phyloP scores from a whole-genome alignment of 2,113 vertebrate genomes.

The Triplophysa siluroides region DNA sequence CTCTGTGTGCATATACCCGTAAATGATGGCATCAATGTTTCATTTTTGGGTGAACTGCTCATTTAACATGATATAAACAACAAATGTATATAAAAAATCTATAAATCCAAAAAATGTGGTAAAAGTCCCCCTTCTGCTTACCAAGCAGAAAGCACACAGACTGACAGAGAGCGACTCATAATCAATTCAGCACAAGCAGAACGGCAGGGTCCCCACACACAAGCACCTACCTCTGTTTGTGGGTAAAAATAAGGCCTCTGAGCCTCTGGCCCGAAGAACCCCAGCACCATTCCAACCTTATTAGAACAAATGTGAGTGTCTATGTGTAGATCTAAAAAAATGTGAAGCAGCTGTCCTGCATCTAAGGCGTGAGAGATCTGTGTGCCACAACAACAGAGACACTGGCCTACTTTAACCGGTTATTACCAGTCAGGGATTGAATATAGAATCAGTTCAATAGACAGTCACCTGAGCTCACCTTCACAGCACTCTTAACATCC shows the following conservation, averaged over 20 bases:
- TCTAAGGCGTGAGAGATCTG: constrained; percentile 41
- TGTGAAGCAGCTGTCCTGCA: constrained; percentile 21
- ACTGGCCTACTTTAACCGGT: constrained; percentile 50
- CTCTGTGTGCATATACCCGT: too few relatives aligned
- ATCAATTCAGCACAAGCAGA: constrained; percentile 23
- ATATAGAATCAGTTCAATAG: constrained; percentile 14
- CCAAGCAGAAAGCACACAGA: constrained; percentile 10
- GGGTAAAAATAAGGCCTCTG: constrained; percentile 37
- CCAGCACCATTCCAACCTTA: constrained; percentile 29
- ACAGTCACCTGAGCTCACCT: constrained; percentile 34
- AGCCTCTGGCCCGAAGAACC: constrained; percentile 23
- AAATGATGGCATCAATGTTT: too few relatives aligned
- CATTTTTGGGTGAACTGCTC: too few relatives aligned
- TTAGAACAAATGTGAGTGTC: constrained; percentile 19
- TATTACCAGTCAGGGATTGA: constrained; percentile 39
- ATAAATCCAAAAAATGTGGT: too few relatives aligned
- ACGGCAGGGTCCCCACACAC: constrained; percentile 9
- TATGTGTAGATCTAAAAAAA: neutral
- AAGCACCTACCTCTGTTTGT: constrained; percentile 20
- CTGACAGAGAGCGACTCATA: constrained; percentile 5
- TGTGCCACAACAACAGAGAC: constrained; percentile 35
- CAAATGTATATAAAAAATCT: too few relatives aligned
- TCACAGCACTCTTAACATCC: neutral
- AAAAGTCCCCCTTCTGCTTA: neutral
- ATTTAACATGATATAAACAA: too few relatives aligned